Evolutionary conservation across 2,797 vertebrate genomes (phyloP), one percentile per base, ranked within the genome.

Genomic region (Eospalax fontanierii): DNA sequence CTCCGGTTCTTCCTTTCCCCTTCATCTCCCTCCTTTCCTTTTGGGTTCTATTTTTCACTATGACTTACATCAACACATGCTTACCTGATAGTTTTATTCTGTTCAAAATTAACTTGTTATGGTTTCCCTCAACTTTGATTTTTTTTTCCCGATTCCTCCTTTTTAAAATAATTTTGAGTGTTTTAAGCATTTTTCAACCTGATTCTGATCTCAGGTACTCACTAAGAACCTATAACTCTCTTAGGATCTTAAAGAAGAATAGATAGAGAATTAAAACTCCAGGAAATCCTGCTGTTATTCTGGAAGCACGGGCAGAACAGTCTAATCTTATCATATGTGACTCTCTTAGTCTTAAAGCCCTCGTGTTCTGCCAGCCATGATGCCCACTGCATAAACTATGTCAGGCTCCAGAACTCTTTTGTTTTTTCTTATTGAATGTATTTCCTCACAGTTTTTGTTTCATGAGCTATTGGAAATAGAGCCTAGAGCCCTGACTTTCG

Each of bases 151-250:
- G 96, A 50, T 97, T 70, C 87, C 59, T 97, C 96, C 78, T 35
- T 73, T 95, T 92, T 88, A 88, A 97, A 97, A 95, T 97, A 85
- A 93, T 91, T 85, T 96, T 33, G 66, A 88, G 33, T 93, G 86
- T 97, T 96, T 91, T 90, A 94, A 94, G 26, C 90, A 85, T 97
- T 96, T 95, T 97, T 95, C 87, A 19, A 95, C 98, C 98, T 98
- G 98, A 98, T 96, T 96, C 97, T 97, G 96, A 98, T 97, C 98
- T 98, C 98, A 98, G 97, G 98, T 98, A 98, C 95, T 98, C 95
- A 88, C 65, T 83, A 68, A 96, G 95, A 95, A 95, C 96, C 96
- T 93, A 11, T 95, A 76, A 91, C 76, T 95, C 97, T 87, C 2
- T 96, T 97, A 83, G 97, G 94, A 96, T 97, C 90, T 93, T 19